Evolutionary conservation across 2,888 invertebrate species (phyloP), one percentile per base, ranked within the genome.

Genomic region (Prenolepis imparis): DNA sequence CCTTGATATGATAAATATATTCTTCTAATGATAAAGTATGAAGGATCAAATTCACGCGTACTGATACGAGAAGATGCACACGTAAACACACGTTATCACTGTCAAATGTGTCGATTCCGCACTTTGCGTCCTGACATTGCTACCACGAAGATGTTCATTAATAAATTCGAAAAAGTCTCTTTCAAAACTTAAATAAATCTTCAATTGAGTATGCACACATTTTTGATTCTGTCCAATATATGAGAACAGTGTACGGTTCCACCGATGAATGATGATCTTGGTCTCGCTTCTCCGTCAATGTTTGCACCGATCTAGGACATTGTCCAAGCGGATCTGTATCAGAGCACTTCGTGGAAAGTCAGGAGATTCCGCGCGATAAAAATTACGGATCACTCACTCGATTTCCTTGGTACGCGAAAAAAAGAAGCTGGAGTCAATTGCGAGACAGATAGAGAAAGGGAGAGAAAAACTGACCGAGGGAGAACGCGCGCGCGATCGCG

Each of bases 61-160:
- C n/a, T 68, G 88, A 91, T 85, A 90, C 86, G 88, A 32, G 24
- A 41, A 86, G 81, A 61, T 73, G 84, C 55, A 81, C 84, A 84
- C 85, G 85, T 84, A 18, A 67, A 78, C 83, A 72, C 83, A 73
- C 86, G 88, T 92, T 91, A 92, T 92, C 92, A 89, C 91, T 89
- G 88, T 87, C 88, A 86, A 91, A 87, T 82, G 83, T 86, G 87
- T 86, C 85, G 87, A 87, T 84, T 85, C 8, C 80, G 86, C 90
- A 87, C 72, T 87, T 82, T 70, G 74, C 83, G 77, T 74, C 28
- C 39, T 83, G 73, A 83, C 80, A 84, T 84, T 48, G 77, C 73
- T 86, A 74, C 84, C 64, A 88, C 84, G 86, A 90, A 87, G 74
- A 67, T 81, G 80, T 68, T 28, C 18, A 55, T 12, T 39, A 55